Base-by-base conservation (phyloP, 2,113 vertebrate genomes). In the Pyrgilauda ruficollis region DNA sequence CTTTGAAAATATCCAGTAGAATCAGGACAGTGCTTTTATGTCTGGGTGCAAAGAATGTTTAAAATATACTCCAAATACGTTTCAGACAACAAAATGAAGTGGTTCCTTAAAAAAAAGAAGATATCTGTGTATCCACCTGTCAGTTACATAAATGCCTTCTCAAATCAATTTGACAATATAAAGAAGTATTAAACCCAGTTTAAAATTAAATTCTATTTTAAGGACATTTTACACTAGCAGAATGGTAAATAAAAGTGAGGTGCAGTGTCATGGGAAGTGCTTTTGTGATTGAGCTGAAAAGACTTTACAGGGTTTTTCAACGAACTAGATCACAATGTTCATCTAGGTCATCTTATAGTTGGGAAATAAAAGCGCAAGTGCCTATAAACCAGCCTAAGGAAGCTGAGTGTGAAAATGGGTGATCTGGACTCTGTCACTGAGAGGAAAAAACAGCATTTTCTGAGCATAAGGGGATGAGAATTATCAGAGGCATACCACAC, bases 81-180 rank as follows among this genome's bases (percentile, higher is more conserved):
- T 88, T 89, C 53, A 87, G 89, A 89, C 26, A 86, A 78, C 53
- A 77, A 93, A 90, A 93, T 33, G 2, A 70, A 93, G 23, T n/a
- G 19, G 28, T 41, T 94, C 52, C 46, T 68, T 74, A 47, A 59
- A 94, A 75, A 56, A 74, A 58, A 53, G n/a, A 39, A 44, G 4
- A 66, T 31, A 68, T 17, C 33, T 41, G 9, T 58, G 43, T 56
- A 86, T 72, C 73, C 49, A 90, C 91, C 68, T 75, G n/a, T 46
- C 79, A 90, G 76, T 92, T 93, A 93, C 23, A 50, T 82, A 93
- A 95, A 89, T 87, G 64, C 31, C n/a, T 81, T 84, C 77, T 92
- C 80, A 79, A 88, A 89, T 89, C 19, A 72, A 53, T 78, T 78
- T 93, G 61, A 92, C 50, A 91, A 49, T 37, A 44, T 62, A 93